phyloP scores from a whole-genome alignment of 2,797 vertebrate genomes.

The Sandelia bainsii region DNA sequence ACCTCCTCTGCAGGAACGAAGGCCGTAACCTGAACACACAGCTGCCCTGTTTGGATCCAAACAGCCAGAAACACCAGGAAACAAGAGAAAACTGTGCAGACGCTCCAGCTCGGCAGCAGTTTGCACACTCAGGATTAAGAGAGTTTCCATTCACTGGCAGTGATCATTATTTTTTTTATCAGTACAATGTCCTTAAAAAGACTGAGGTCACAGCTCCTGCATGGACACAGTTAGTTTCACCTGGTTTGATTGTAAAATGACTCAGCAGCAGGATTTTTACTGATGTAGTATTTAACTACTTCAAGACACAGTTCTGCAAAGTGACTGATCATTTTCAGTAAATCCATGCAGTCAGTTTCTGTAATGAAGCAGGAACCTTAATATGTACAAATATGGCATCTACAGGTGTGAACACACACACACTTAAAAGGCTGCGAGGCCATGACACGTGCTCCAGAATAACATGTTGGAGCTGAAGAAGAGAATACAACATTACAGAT shows the following conservation, averaged over 20 bases:
- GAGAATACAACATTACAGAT: too few relatives aligned
- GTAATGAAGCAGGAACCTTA: too few relatives aligned
- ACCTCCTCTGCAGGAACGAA: conserved; percentile 1
- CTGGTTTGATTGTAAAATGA: neutral
- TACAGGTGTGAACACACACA: too few relatives aligned
- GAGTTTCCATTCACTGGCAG: neutral
- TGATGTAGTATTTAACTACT: too few relatives aligned
- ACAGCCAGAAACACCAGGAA: conserved; percentile 35
- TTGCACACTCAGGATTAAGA: too few relatives aligned
- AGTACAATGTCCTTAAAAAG: neutral
- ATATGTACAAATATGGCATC: too few relatives aligned
- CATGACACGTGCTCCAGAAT: too few relatives aligned
- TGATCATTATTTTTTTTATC: neutral
- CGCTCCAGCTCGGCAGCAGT: neutral
- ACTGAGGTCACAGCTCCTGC: neutral
- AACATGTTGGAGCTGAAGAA: too few relatives aligned
- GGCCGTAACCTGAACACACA: conserved; percentile 26
- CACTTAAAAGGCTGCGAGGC: too few relatives aligned
- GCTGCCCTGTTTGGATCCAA: conserved; percentile 49
- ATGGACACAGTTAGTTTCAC: neutral
- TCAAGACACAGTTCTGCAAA: too few relatives aligned
- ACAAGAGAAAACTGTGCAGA: neutral
- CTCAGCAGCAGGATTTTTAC: neutral
- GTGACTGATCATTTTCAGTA: too few relatives aligned
- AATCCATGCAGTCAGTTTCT: too few relatives aligned